Percentiles rank a stretch among this genome's conserved stretches.
Conservation (phyloP, 2,888 invertebrate genomes). For the Monopis laevigella region DNA sequence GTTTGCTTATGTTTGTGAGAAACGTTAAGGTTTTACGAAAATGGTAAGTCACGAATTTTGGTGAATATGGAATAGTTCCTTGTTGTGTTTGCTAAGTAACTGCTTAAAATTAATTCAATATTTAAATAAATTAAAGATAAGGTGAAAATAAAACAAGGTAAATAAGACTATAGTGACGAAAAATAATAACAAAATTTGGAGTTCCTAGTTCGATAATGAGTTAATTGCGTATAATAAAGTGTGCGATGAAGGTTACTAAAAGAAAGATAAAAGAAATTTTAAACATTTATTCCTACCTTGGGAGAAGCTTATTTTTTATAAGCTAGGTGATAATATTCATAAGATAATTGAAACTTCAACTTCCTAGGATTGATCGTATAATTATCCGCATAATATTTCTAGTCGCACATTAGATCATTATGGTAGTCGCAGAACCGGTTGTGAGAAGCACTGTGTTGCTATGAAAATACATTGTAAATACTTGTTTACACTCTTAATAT, state of each 20-base stretch:
- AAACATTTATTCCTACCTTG: conserved; percentile 4
- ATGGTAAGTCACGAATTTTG: not conserved
- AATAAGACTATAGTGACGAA: conserved; percentile 4
- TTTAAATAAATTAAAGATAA: conserved; percentile 4
- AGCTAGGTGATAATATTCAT: too few relatives aligned
- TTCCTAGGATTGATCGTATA: too few relatives aligned
- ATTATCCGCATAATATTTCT: conserved; percentile 7
- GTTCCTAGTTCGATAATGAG: conserved; percentile 1
- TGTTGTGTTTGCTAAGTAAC: too few relatives aligned
- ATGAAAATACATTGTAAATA: conserved; percentile 3
- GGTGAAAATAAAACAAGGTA: conserved; percentile 5
- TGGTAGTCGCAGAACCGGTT: conserved; percentile 8
- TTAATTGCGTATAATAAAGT: conserved; percentile 1
- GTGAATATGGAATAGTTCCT: not conserved
- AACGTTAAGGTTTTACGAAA: not conserved
- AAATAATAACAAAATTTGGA: conserved; percentile 4
- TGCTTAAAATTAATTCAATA: conserved; percentile 2
- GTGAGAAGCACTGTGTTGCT: not conserved
- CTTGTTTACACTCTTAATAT: conserved; percentile 3
- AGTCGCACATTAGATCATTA: conserved; percentile 8
- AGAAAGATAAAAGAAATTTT: conserved; percentile 5
- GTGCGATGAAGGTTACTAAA: conserved; percentile 1
- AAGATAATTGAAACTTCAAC: too few relatives aligned
- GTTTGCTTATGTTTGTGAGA: conserved; percentile 24
- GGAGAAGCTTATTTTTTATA: too few relatives aligned